Evolutionary conservation across 1,140 invertebrate species (phyloP).

Genomic region (Tetraneura akinire): DNA sequence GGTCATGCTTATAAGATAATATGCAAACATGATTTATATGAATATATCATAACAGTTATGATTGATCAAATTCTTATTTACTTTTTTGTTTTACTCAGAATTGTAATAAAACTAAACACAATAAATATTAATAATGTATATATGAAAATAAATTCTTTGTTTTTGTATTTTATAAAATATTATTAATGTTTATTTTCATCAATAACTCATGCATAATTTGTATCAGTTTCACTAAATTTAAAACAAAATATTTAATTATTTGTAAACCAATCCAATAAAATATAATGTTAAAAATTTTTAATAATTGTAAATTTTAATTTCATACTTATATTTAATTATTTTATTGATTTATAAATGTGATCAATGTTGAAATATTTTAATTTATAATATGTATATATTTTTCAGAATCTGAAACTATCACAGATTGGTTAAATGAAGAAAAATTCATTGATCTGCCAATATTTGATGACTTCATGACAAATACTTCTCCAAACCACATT

Average conservation of each 20-base stretch:
- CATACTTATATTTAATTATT: neutral
- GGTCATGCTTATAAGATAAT: conserved; percentile 29
- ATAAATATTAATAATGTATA: neutral
- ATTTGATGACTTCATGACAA: conserved; percentile 66
- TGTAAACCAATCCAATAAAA: neutral
- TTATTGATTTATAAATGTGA: neutral
- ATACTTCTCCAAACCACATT: conserved; percentile 56
- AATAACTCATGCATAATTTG: neutral
- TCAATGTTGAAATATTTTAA: neutral
- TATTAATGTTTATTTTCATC: neutral
- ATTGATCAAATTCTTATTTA: neutral
- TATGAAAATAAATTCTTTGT: neutral
- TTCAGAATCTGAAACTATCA: conserved; percentile 68
- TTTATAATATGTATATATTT: conserved; percentile 40
- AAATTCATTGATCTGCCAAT: conserved; percentile 68
- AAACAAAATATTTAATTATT: neutral
- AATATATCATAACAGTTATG: neutral
- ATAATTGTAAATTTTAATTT: neutral
- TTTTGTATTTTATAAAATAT: too few relatives aligned
- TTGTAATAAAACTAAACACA: neutral
- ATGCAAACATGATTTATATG: neutral
- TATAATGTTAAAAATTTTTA: neutral
- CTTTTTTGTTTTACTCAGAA: conserved; percentile 1
- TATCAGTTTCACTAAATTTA: neutral
- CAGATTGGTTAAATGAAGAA: conserved; percentile 66